Evolutionary conservation across 2,113 vertebrate genomes (phyloP).

Genomic region (Oenanthe oenanthe): DNA sequence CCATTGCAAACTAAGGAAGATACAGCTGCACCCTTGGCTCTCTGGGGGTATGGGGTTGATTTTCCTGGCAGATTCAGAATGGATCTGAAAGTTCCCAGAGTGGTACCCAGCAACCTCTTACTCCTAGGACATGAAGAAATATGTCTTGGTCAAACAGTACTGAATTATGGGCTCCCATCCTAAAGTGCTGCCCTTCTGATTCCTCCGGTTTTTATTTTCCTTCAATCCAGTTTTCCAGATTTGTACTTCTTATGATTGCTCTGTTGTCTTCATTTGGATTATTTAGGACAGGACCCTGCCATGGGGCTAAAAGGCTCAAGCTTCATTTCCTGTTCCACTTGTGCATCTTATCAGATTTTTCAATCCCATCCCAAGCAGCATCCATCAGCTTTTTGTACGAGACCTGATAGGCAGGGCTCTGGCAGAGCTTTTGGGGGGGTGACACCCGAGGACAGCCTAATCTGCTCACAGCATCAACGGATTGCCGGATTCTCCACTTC

Average conservation of each 20-base stretch:
- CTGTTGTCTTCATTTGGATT: background rate
- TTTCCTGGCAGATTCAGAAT: background rate
- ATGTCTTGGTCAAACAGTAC: background rate
- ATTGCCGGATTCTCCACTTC: background rate
- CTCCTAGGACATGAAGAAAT: background rate
- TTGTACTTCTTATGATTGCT: background rate
- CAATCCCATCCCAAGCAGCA: background rate
- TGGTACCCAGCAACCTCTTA: background rate
- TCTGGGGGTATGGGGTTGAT: rapidly evolving
- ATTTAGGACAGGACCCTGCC: background rate
- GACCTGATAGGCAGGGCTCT: background rate
- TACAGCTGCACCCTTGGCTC: background rate
- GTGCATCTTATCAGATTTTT: conserved; percentile 7
- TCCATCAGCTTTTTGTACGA: background rate
- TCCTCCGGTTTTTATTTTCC: background rate
- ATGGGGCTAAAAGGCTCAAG: background rate
- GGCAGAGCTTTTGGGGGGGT: background rate
- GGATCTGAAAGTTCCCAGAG: background rate
- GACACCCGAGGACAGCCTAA: background rate
- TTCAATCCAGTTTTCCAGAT: background rate
- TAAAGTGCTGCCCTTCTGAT: background rate
- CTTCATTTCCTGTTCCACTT: conserved; percentile 41
- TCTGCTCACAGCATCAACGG: conserved; percentile 8
- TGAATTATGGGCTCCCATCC: background rate
- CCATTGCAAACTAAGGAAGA: background rate